Base-by-base conservation (phyloP, 2,797 vertebrate species). In the Sebastes nivosus region DNA sequence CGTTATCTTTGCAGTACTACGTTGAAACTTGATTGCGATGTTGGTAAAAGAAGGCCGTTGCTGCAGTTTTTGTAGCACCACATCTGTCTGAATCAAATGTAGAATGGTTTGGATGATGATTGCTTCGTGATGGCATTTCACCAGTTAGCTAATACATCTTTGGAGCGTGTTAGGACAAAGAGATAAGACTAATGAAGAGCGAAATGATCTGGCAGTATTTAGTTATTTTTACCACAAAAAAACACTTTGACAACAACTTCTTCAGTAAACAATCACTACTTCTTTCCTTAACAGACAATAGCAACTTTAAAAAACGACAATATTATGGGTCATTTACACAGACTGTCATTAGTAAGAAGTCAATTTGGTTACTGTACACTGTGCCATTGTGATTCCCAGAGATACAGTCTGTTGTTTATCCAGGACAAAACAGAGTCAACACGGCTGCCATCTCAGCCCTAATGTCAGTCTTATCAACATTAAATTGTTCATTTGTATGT, bases 401-500 rank as follows among this genome's bases (percentile, higher is more conserved):
- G 16, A 55, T 8, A 68, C 20, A 77, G 14, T 2, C 34, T 22
- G 24, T 22, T 22, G 34, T 9, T 73, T 46, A 52, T 67, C 18
- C 16, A 13, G 67, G 58, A 77, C 22, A 64, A 66, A 58, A 42
- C 38, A 52, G 24, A 75, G 67, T 32, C 64, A 77, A 75, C 59
- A 69, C 11, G 27, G 38, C 59, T 22, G 64, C n/a, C 83, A 71
- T 80, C 78, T 46, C 71, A 82, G 36, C 67, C 85, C 86, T 80
- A 85, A 80, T 88, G 69, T 86, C 84, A 87, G 81, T 85, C 90
- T 88, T 75, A 90, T 85, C 84, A 83, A 81, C 81, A 79, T 87
- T 85, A 68, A 87, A 87, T 80, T 82, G 70, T 83, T 91, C 64
- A 86, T 92, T 92, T 92, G 85, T 86, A 91, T 87, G 85, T 88